Conservation (phyloP, 2,888 invertebrate species). For the Cephus runcator region DNA sequence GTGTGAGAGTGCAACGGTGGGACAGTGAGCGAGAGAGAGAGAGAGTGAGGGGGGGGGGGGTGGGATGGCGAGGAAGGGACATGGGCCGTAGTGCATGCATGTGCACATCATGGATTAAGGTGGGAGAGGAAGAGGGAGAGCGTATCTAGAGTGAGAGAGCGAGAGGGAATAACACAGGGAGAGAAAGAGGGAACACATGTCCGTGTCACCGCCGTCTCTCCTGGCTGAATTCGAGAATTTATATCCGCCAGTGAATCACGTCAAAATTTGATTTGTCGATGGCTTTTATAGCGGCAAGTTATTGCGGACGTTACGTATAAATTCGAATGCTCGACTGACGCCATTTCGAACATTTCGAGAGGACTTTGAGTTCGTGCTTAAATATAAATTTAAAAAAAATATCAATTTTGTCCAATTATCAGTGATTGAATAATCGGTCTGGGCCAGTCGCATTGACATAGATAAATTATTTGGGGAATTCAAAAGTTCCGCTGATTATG, state of each 20-base stretch:
- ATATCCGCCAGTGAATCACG: slow-evolving; percentile 65
- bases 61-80: slow-evolving; percentile 26
- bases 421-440: no score
- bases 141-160: slow-evolving; percentile 6
- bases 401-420: no score
- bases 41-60: slow-evolving; percentile 31
- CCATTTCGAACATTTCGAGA: slow-evolving; percentile 8
- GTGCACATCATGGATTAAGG: slow-evolving; percentile 6
- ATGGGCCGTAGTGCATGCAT: slow-evolving; percentile 6
- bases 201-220: slow-evolving; percentile 63
- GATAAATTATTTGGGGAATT: no score
- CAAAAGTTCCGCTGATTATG: no score
- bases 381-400: no score
- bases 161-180: slow-evolving; percentile 23
- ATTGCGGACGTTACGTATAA: slow-evolving; percentile 63
- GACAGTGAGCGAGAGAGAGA: slow-evolving; percentile 30
- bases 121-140: slow-evolving; percentile 15
- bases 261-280: slow-evolving; percentile 66
- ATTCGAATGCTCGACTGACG: slow-evolving; percentile 50
- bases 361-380: no score
- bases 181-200: slow-evolving; percentile 58
- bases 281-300: slow-evolving; percentile 66
- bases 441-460: no score
- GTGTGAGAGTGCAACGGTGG: slow-evolving; percentile 20
- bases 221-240: slow-evolving; percentile 59